Percentiles rank a stretch among this genome's conserved stretches.
Conservation (phyloP, 2,113 vertebrate species). For the Formicarius rufipectus region DNA sequence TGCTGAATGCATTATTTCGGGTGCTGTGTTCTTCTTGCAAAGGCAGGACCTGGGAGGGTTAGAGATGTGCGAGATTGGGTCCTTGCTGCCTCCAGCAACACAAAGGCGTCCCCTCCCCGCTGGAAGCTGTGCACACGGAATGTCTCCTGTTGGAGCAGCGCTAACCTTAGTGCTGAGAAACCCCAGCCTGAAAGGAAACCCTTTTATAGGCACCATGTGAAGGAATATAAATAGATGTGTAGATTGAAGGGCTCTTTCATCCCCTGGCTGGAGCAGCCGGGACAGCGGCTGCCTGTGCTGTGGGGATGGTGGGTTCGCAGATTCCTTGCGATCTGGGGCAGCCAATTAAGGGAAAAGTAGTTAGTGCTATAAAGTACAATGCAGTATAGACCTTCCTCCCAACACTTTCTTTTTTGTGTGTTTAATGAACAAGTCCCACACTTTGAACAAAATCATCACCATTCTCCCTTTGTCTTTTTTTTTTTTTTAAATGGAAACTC, state of each 20-base stretch:
- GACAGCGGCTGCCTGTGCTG: constrained; percentile 17
- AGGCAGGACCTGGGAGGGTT: rapidly evolving
- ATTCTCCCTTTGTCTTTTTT: not conserved
- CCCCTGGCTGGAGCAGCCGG: not conserved
- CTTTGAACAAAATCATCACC: not conserved
- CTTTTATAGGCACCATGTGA: constrained; percentile 50
- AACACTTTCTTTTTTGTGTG: not conserved
- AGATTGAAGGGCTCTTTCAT: constrained; percentile 64
- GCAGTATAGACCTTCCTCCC: not conserved
- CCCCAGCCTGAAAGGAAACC: constrained; percentile 53
- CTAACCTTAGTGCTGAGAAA: constrained; percentile 50
- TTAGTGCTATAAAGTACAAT: not conserved
- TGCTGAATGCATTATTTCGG: not conserved
- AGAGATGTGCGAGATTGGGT: not conserved
- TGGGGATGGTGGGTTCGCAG: constrained; percentile 2
- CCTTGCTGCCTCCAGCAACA: not conserved
- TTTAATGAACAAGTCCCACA: not conserved
- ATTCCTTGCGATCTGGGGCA: constrained; percentile 27
- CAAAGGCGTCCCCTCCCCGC: not conserved
- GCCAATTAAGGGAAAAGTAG: constrained; percentile 36
- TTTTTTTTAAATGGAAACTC: not conserved
- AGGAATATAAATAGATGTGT: constrained; percentile 65
- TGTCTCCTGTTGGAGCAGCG: not conserved
- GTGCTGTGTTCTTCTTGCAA: not conserved
- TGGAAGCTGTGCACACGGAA: not conserved